These are phyloP conservation scores for Ciconia nigra DNA, from an alignment of 2,797 vertebrate species.

Conservation along the genomic window DNA sequence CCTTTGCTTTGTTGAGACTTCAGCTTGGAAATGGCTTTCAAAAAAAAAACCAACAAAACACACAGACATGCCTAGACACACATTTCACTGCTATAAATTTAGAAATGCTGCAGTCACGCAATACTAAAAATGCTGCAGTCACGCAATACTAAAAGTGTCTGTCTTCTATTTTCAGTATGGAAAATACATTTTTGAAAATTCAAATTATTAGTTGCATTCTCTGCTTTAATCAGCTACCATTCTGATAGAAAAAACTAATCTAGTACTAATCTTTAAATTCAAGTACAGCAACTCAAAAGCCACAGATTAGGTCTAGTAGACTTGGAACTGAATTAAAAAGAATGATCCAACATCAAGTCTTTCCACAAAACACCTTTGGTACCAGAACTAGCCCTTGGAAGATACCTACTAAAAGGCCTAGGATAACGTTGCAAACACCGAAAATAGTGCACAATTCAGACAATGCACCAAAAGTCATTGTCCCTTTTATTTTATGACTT, in stretches of 20 bases:
- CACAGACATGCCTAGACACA: not conserved
- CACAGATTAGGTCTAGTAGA: not conserved
- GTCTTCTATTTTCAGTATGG: constrained; percentile 28
- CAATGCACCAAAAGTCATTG: not conserved
- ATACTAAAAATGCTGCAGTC: not conserved
- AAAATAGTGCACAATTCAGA: not conserved
- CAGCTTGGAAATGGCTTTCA: not conserved
- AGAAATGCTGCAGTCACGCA: not conserved
- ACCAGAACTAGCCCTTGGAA: not conserved
- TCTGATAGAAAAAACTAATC: not conserved
- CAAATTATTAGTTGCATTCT: not conserved
- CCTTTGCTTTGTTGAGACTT: not conserved
- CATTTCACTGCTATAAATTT: not conserved
- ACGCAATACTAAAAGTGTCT: not conserved
- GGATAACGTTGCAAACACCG: not conserved
- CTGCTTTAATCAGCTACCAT: not conserved
- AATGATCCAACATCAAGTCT: not conserved
- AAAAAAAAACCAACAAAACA: not conserved
- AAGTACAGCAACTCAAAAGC: not conserved
- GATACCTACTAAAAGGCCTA: not conserved
- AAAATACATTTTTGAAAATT: not conserved
- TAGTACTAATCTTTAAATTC: not conserved
- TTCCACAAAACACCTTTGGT: not conserved
- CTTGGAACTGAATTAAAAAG: not conserved
- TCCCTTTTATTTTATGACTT: not conserved